Conservation (phyloP, 1,140 invertebrate species). For the Frieseomelitta varia region DNA sequence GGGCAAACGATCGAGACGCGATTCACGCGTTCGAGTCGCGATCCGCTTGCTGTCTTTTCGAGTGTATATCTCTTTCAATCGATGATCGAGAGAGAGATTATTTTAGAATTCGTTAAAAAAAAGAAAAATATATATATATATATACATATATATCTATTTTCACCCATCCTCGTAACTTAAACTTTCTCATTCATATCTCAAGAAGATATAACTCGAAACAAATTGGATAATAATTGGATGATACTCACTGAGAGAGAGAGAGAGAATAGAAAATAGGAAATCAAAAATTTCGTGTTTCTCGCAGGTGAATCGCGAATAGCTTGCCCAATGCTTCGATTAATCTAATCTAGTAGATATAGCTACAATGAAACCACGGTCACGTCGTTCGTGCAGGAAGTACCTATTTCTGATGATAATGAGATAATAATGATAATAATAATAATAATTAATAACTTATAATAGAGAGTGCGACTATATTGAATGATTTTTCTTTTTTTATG, state of each 20-base stretch:
- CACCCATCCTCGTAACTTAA: background rate
- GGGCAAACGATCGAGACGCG: conserved; percentile 7
- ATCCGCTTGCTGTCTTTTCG: background rate
- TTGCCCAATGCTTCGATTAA: conserved; percentile 21
- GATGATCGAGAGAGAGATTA: conserved; percentile 17
- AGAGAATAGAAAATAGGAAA: background rate
- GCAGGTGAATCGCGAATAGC: background rate
- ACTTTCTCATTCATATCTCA: background rate
- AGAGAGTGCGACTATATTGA: conserved; percentile 56
- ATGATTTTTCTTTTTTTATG: conserved; percentile 51
- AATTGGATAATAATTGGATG: no score
- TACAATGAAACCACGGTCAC: conserved; percentile 45
- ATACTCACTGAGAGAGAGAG: background rate
- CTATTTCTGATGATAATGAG: conserved; percentile 66
- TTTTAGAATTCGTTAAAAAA: conserved; percentile 8
- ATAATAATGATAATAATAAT: conserved; percentile 60
- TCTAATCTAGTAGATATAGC: conserved; percentile 38
- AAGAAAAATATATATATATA: no score
- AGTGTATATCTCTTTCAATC: background rate
- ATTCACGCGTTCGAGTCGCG: background rate
- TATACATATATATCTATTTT: conserved; percentile 12
- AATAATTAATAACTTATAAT: conserved; percentile 23
- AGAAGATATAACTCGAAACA: conserved; percentile 19
- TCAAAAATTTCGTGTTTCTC: background rate
- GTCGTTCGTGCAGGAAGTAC: conserved; percentile 69